Percentiles rank a stretch among this genome's conserved stretches.
phyloP scores from a whole-genome alignment of 2,888 invertebrate genomes.

The Stomorhina lunata region DNA sequence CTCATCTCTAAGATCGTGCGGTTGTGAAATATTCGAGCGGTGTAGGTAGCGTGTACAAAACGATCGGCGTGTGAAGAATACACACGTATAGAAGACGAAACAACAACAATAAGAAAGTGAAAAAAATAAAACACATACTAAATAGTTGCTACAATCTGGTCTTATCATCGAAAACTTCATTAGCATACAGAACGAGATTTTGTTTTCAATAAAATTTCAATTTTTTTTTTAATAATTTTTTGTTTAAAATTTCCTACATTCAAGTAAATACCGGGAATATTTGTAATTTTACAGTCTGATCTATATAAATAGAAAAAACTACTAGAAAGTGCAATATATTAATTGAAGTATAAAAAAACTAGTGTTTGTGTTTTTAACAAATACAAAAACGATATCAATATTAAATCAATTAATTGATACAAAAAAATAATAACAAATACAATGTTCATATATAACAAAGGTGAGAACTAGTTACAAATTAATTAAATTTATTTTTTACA shows the following conservation, averaged over 20 bases:
- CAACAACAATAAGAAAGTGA: background rate
- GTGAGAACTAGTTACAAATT: conserved; percentile 40
- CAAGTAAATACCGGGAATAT: background rate
- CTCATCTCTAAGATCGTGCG: conserved; percentile 10
- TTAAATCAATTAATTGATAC: conserved; percentile 14
- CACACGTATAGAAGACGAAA: background rate
- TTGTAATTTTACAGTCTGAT: background rate
- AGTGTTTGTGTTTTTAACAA: background rate
- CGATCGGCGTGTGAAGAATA: background rate
- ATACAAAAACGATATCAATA: background rate
- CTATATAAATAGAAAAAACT: background rate
- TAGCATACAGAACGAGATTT: conserved; percentile 37
- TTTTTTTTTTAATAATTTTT: background rate
- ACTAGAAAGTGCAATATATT: too few relatives aligned
- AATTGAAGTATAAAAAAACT: too few relatives aligned
- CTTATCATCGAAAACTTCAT: conserved; percentile 45
- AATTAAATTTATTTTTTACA: conserved; percentile 20
- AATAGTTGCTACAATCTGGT: conserved; percentile 21
- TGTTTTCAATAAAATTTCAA: background rate
- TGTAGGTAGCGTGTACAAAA: background rate
- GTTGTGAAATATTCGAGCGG: background rate
- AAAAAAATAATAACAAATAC: conserved; percentile 7
- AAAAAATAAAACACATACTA: conserved; percentile 5
- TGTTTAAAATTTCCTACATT: background rate
- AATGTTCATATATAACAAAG: conserved; percentile 53